Conservation (phyloP, 2,113 vertebrate genomes). For the Pomatorhinus ruficollis region DNA sequence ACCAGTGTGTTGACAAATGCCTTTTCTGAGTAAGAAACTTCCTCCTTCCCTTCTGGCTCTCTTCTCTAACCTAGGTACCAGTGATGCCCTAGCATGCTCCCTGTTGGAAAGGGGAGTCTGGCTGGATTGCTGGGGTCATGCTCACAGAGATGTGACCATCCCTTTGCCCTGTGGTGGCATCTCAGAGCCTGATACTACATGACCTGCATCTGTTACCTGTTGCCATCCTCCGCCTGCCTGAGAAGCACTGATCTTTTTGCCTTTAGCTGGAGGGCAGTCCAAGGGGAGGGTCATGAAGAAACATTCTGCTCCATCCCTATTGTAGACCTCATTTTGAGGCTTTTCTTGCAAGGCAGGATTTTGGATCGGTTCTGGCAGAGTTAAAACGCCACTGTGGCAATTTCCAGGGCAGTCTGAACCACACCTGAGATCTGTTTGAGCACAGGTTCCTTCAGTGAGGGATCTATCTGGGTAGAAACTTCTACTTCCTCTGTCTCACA, state of each 20-base stretch:
- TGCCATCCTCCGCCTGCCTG: neutral
- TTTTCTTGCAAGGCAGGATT: neutral
- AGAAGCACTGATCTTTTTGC: neutral
- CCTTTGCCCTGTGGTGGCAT: neutral
- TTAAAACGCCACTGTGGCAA: neutral
- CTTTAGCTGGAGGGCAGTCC: neutral
- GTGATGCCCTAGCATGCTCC: neutral
- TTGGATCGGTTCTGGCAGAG: neutral
- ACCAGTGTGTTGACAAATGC: conserved; percentile 18
- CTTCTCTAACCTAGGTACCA: neutral
- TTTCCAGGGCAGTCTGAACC: neutral
- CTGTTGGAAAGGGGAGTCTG: neutral
- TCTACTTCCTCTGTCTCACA: neutral
- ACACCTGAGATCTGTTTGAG: neutral
- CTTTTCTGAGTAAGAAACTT: conserved; percentile 24
- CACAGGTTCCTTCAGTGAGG: neutral
- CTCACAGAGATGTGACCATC: neutral
- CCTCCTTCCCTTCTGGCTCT: neutral
- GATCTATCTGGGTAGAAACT: neutral
- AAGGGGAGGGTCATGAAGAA: neutral
- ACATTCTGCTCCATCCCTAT: neutral
- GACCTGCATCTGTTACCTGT: neutral
- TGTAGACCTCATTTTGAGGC: neutral
- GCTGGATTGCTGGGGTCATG: neutral
- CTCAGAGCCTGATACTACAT: neutral